Evolutionary conservation across 2,113 vertebrate genomes (phyloP).

Genomic region (Chunga burmeisteri): DNA sequence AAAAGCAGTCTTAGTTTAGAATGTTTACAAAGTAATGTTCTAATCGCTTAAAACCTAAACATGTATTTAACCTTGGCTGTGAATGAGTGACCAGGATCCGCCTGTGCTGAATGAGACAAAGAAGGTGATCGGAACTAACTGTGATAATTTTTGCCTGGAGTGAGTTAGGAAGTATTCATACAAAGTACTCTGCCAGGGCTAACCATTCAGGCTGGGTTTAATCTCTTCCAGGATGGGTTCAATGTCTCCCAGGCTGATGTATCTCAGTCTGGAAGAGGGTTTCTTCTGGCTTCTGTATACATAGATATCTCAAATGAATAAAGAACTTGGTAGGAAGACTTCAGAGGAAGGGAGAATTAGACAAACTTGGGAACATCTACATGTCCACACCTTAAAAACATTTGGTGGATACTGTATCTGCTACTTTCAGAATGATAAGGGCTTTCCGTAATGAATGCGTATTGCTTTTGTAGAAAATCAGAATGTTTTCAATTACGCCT

Average conservation of each 20-base stretch:
- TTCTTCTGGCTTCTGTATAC: neutral
- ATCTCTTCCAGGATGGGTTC: neutral
- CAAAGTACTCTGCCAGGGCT: neutral
- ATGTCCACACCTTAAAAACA: neutral
- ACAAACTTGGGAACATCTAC: neutral
- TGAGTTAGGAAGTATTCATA: neutral
- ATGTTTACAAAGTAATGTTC: neutral
- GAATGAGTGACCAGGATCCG: neutral
- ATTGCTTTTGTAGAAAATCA: neutral
- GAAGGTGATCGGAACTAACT: neutral
- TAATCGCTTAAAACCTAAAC: neutral
- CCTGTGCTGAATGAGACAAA: neutral
- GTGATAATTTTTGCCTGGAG: neutral
- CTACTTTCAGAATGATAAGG: neutral
- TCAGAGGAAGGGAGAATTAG: neutral
- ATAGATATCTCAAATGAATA: neutral
- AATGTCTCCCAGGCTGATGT: neutral
- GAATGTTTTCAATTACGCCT: neutral
- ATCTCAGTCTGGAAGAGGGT: neutral
- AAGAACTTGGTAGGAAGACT: neutral
- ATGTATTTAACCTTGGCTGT: neutral
- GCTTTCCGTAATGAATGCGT: neutral
- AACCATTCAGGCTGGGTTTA: neutral
- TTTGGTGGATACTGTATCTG: neutral
- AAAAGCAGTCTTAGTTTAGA: neutral